These are phyloP conservation scores for Yponomeuta plumbellus DNA, from an alignment of 2,888 invertebrate genomes.

Conservation along the genomic window DNA sequence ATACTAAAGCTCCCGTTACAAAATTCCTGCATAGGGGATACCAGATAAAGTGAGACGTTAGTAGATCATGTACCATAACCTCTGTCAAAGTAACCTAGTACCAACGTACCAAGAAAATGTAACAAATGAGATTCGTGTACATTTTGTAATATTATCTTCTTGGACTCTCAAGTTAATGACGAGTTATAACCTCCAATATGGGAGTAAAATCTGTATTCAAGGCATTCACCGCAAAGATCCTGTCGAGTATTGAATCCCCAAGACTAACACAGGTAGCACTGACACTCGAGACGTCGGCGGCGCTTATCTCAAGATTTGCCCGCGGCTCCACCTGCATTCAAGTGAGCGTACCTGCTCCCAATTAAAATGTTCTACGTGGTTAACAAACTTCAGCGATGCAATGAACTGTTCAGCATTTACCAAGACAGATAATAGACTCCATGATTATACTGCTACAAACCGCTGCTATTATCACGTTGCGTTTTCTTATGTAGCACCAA, in stretches of 20 bases:
- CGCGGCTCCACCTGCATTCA: constrained; percentile 23
- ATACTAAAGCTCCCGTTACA: neutral
- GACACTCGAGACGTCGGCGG: constrained; percentile 63
- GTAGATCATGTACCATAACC: too few species aligned
- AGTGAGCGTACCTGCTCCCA: constrained; percentile 9
- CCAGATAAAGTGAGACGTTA: too few species aligned
- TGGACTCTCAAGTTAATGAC: neutral
- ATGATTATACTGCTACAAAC: constrained; percentile 1
- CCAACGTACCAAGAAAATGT: too few species aligned
- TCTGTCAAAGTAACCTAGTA: too few species aligned
- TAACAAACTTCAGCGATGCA: constrained; percentile 5
- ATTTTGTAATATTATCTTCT: neutral
- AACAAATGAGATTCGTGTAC: too few species aligned
- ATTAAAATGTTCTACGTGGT: constrained; percentile 12
- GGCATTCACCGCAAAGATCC: constrained; percentile 3
- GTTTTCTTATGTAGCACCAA: constrained; percentile 5
- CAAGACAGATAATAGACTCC: neutral
- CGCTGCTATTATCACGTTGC: neutral
- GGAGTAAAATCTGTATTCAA: neutral
- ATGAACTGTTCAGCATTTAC: neutral
- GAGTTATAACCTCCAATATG: neutral
- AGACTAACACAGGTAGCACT: constrained; percentile 45
- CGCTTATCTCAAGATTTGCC: constrained; percentile 38
- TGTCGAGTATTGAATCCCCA: constrained; percentile 9
- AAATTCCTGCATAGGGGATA: too few species aligned